Base-by-base conservation (phyloP, 2,888 invertebrate species). In the Nematopogon swammerdamellus region DNA sequence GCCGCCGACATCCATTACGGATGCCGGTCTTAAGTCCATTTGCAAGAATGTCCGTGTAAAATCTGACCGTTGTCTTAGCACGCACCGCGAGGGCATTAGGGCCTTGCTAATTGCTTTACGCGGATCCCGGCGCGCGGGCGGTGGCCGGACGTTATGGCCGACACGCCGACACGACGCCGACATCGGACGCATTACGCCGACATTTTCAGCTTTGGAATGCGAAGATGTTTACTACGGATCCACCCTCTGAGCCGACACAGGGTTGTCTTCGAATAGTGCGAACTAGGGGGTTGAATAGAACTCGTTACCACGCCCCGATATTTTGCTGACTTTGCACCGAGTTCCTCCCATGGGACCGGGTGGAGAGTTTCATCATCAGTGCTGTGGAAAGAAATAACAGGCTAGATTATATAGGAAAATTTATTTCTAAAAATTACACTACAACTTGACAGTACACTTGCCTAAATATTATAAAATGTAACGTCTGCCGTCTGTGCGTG, bases 91-190 rank as follows among this genome's bases (percentile, higher is more conserved):
- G 64, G 66, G 68, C 68, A 70, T 70, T 72, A 69, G 61, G 67
- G 50, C 36, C 60, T 65, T 67, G 70, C 66, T 76, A 73, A 75
- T 74, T 72, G 72, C 72, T 70, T 70, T 70, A 72, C 67, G 65
- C 68, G 67, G 65, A 71, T 71, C 66, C 69, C 65, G 61, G 60
- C 61, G 63, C 54, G 55, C 55, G 53, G 50, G 48, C 49, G 52
- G 47, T 46, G 46, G 52, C 49, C n/a, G 55, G 54, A 56, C 56
- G 56, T 56, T 55, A 53, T 53, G 48, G 30, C 14, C 36, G 29
- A 2, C 2, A n/a, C 45, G 44, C 14, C 36, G 36, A 36, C 36
- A 36, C 36, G 11, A 36, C 36, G 14, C 6, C 14, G 11, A 25
- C 25, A 10, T 10, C 25, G 25, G 25, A 25, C 25, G 25, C 25